Evolutionary conservation across 2,888 invertebrate species (phyloP).

Genomic region (Aspidiotus rigidus): DNA sequence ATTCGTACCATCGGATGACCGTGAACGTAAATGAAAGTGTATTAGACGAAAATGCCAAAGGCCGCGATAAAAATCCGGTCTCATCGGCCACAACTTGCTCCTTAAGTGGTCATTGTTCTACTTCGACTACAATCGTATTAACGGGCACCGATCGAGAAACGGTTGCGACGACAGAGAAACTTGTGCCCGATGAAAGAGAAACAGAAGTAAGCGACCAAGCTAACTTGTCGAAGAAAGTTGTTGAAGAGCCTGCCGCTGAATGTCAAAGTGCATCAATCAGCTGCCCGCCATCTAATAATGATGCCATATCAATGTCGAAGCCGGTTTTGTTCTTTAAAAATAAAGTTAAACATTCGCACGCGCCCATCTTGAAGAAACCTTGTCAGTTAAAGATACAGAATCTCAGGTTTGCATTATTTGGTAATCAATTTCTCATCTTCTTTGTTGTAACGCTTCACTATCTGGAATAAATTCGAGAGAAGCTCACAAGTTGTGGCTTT

Average conservation of each 20-base stretch:
- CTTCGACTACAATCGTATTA: conserved; percentile 17
- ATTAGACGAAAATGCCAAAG: conserved; percentile 28
- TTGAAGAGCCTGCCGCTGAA: conserved; percentile 17
- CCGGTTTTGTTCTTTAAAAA: too few relatives aligned
- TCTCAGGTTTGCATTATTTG: conserved; percentile 21
- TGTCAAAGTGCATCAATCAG: conserved; percentile 31
- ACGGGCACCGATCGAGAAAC: conserved; percentile 14
- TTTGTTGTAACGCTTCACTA: too few relatives aligned
- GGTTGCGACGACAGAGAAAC: conserved; percentile 20
- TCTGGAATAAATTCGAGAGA: too few relatives aligned
- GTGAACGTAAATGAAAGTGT: conserved; percentile 29
- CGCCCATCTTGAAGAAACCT: conserved; percentile 12
- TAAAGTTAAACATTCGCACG: conserved; percentile 7
- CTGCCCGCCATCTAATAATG: conserved; percentile 15
- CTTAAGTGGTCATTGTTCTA: conserved; percentile 30
- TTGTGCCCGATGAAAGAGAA: conserved; percentile 22
- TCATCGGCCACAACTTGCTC: conserved; percentile 19
- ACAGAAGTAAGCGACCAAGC: conserved; percentile 21
- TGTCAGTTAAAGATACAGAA: conserved; percentile 20
- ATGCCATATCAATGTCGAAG: conserved; percentile 1
- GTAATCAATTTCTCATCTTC: too few relatives aligned
- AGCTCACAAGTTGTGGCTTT: too few relatives aligned
- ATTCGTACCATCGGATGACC: conserved; percentile 23
- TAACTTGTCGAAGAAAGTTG: conserved; percentile 23
- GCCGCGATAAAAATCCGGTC: conserved; percentile 28